phyloP scores from a whole-genome alignment of 2,888 invertebrate genomes.

The Caenorhabditis drosophilae region DNA sequence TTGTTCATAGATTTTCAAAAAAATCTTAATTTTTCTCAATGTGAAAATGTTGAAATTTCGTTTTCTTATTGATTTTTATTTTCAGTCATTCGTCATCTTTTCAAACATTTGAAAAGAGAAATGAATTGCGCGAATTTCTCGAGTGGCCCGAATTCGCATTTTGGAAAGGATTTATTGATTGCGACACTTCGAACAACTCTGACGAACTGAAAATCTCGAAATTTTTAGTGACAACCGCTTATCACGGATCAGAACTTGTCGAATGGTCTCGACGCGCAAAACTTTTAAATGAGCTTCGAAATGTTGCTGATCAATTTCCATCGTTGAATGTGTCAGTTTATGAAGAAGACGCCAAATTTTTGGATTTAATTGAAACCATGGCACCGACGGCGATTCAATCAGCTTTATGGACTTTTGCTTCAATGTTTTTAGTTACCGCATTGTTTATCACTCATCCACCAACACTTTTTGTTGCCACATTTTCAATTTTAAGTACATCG shows the following conservation, averaged over 20 bases:
- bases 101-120: conserved; percentile 26
- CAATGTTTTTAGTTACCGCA: conserved; percentile 64
- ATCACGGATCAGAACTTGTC: conserved; percentile 50
- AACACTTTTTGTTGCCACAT: conserved; percentile 62
- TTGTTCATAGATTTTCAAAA: neutral
- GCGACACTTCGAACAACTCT: no score
- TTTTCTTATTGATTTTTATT: neutral
- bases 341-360: conserved; percentile 65
- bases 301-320: conserved; percentile 63
- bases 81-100: conserved; percentile 23
- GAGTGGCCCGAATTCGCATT: conserved; percentile 68
- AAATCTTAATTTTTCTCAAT: neutral
- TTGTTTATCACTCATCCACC: conserved; percentile 65
- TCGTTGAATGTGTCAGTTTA: conserved; percentile 60
- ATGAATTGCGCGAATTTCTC: conserved; percentile 62
- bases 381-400: conserved; percentile 61
- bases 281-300: conserved; percentile 59
- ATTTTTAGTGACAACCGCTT: conserved; percentile 65
- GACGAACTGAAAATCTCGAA: conserved; percentile 42
- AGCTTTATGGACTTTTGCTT: conserved; percentile 61
- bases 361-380: conserved; percentile 62
- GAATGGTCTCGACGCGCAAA: conserved; percentile 64
- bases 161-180: conserved; percentile 65
- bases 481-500: conserved; percentile 63
- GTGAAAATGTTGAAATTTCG: no score